Evolutionary conservation across 2,888 invertebrate genomes (phyloP), one percentile per base, ranked within the genome.

Genomic region (Acleris literana): DNA sequence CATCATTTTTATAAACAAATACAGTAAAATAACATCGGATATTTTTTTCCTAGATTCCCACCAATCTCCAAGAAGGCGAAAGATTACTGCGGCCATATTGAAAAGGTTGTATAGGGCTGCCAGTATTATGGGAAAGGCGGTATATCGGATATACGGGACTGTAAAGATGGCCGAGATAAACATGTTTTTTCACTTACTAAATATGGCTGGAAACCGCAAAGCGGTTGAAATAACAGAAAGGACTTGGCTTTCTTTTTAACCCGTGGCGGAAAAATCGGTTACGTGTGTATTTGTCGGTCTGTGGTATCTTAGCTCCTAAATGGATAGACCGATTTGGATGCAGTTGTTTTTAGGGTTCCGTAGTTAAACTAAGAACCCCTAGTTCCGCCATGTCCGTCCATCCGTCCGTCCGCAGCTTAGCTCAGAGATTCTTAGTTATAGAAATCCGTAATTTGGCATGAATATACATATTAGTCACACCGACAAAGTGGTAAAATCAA

Each of bases 171-270:
- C 56, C 33, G 33, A 33, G 55, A 61, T 61, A 61, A 65, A 65
- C 65, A 65, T 65, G 65, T 56, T 61, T 65, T 44, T 60, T 65
- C 65, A 65, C 65, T 65, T 61, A 52, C 59, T 46, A 65, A 61
- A 65, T 65, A 65, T 65, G 29, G 43, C 49, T 25, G 56, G 56
- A 60, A 59, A 53, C 46, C 46, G 55, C 25, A 54, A 53, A 56
- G 61, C 43, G 56, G 44, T 44, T 51, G 65, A 46, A 54, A 54
- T 17, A 29, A 55, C 29, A 60, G 64, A 65, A 22, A 33, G 44
- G 46, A 5, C 61, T 43, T 29, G 49, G 22, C 53, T 46, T 61
- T 43, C 13, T 13, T 54, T 46, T 62, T 62, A 33, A 20, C 18
- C 46, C 9, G 9, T 44, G 11, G 3, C 33, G 33, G 33, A 25